Base-by-base conservation (phyloP, 1,140 invertebrate genomes). In the Bombus impatiens region DNA sequence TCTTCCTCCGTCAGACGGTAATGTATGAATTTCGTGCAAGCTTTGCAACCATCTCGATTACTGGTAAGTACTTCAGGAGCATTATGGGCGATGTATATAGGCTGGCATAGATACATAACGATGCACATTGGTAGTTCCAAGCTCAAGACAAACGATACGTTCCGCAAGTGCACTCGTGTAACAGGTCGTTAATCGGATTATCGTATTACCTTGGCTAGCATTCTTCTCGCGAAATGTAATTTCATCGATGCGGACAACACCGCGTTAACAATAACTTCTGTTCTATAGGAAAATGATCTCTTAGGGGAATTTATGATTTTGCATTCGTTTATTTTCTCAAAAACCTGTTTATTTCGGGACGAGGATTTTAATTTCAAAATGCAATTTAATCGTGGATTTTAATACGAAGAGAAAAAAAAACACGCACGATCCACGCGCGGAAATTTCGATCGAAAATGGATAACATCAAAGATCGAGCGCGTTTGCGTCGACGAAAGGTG, bases 161-260 rank as follows among this genome's bases (percentile, higher is more conserved):
- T 89, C 62, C 87, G 84, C 87, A 77, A 89, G 77, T 83, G 72
- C 82, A 79, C 78, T 78, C 72, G 67, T 89, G 47, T 89, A 90
- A 89, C 86, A 90, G 88, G 75, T 89, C 78, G 86, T 89, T 90
- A 90, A 90, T 90, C 87, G 87, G 88, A 88, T 89, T 89, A 89
- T 89, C 82, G 78, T 87, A 90, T 90, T 90, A 90, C 78, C 57
- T 53, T 37, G 62, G 72, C 80, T 87, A 59, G 62, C 44, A 87
- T 89, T 89, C 82, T 90, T 90, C 81, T 78, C 5, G 59, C 72
- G 84, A 89, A 89, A 89, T 89, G 80, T 89, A 87, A 89, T 89
- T 89, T 89, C 88, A 89, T 89, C 88, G 84, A 89, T 89, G 18
- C 59, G 40, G 72, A 59, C 62, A 28, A 53, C 10, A 13, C 3